These are phyloP conservation scores for Dryomyza anilis DNA, from an alignment of 2,888 invertebrate species.

Conservation along the genomic window DNA sequence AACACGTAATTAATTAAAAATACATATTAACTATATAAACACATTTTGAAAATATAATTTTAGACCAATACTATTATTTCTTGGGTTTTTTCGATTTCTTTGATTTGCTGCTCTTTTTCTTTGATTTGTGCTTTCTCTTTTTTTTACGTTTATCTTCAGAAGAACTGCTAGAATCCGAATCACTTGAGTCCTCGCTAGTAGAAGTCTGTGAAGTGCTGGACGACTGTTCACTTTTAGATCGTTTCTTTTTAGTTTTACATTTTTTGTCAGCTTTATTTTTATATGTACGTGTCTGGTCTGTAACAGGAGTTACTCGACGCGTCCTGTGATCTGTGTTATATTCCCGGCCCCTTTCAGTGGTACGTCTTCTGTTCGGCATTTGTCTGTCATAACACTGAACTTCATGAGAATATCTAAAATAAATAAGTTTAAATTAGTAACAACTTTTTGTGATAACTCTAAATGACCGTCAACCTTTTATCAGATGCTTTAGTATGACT, in stretches of 20 bases:
- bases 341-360: too few species aligned
- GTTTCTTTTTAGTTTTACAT: background rate
- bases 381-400: too few species aligned
- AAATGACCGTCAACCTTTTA: background rate
- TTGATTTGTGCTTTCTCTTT: constrained; percentile 39
- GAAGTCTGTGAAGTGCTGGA: background rate
- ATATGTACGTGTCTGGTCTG: too few species aligned
- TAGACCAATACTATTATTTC: background rate
- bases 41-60: background rate
- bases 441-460: too few species aligned
- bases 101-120: constrained; percentile 29
- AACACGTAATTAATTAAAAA: too few species aligned
- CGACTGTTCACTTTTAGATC: background rate
- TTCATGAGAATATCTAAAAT: too few species aligned
- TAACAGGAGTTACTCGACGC: too few species aligned
- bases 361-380: too few species aligned
- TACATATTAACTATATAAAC: background rate
- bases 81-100: background rate
- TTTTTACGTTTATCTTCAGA: constrained; percentile 44
- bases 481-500: background rate
- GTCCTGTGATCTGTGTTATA: too few species aligned
- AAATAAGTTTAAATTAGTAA: too few species aligned
- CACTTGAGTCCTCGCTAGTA: constrained; percentile 27
- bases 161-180: constrained; percentile 31
- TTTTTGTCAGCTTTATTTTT: too few species aligned